These are phyloP conservation scores for Brachypteracias leptosomus DNA, from an alignment of 2,113 vertebrate species.

Conservation along the genomic window DNA sequence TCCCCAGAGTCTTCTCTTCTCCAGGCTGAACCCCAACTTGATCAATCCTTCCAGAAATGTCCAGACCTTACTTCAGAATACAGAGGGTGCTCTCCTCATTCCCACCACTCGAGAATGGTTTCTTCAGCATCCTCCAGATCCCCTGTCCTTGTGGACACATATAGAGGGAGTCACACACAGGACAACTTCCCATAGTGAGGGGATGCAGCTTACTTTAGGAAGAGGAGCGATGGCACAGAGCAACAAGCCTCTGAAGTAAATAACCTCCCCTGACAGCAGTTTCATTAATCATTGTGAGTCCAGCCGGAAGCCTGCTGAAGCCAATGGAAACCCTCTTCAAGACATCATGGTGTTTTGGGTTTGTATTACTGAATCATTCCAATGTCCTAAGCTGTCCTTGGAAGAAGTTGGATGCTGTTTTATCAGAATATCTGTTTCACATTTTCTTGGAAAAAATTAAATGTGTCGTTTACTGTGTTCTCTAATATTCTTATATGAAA, in stretches of 20 bases:
- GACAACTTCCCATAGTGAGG: background rate
- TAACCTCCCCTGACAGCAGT: background rate
- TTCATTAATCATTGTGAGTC: background rate
- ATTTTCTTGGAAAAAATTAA: slow-evolving; percentile 29
- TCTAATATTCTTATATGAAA: background rate
- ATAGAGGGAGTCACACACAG: accelerated
- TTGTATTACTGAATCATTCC: background rate
- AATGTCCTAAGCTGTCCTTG: background rate
- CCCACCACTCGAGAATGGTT: background rate
- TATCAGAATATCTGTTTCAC: slow-evolving; percentile 13
- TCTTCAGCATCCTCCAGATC: background rate
- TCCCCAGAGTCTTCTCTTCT: no score
- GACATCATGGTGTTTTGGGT: background rate
- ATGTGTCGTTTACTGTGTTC: background rate
- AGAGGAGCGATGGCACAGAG: background rate
- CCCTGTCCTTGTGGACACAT: background rate
- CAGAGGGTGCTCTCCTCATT: background rate
- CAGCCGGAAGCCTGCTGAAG: background rate
- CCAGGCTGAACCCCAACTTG: no score
- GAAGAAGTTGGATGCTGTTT: background rate
- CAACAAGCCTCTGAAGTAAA: background rate
- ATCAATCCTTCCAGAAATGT: no score
- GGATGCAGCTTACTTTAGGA: background rate
- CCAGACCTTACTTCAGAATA: background rate
- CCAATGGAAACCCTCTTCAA: background rate